These are phyloP conservation scores for cat (Felis catus) DNA, from an alignment of 2,113 vertebrate genomes.

Conservation along the genomic window DNA sequence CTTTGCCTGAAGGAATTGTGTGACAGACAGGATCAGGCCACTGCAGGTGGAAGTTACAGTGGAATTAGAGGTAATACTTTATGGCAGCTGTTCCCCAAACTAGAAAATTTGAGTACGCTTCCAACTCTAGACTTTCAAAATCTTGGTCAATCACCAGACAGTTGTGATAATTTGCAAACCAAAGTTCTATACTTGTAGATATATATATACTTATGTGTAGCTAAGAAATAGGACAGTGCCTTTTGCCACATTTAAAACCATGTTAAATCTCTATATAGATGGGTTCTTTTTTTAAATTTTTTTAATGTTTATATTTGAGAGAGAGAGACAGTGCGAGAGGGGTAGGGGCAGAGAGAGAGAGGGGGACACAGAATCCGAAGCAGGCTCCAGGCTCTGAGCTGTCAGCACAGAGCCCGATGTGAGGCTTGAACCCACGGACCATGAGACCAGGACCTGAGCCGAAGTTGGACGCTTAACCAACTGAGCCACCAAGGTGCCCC, in stretches of 20 bases:
- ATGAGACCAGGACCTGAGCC: too few species aligned
- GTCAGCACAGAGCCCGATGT: too few species aligned
- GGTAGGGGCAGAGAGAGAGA: too few species aligned
- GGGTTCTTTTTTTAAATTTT: neutral
- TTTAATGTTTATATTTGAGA: too few species aligned
- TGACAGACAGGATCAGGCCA: neutral
- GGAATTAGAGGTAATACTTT: neutral
- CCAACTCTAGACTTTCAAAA: neutral
- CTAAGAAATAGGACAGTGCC: neutral
- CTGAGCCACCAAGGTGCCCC: too few species aligned
- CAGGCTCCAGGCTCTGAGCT: too few species aligned
- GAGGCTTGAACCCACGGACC: too few species aligned
- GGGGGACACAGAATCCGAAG: too few species aligned
- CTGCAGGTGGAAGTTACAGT: rapidly evolving
- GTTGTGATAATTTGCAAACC: neutral
- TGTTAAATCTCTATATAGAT: neutral
- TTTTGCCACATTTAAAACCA: neutral
- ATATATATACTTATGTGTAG: neutral
- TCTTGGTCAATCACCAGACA: neutral
- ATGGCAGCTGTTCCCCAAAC: neutral
- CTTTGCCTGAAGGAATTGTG: neutral
- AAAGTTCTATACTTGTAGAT: neutral
- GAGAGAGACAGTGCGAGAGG: too few species aligned
- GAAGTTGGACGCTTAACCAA: too few species aligned
- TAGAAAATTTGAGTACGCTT: neutral